These are phyloP conservation scores for Solenopsis fugax DNA, from an alignment of 1,140 invertebrate genomes.

Conservation along the genomic window DNA sequence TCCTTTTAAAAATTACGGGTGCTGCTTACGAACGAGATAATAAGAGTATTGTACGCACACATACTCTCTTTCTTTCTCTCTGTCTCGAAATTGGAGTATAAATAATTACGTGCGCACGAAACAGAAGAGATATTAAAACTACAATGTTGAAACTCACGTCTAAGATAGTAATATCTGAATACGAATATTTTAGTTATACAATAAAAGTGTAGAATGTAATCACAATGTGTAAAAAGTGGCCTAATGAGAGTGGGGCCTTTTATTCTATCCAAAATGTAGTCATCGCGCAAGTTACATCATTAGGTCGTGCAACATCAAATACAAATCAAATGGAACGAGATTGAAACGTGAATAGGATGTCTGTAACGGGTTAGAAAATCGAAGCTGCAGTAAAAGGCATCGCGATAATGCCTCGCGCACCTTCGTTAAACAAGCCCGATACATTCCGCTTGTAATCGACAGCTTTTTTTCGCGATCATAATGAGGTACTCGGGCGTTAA, in stretches of 20 bases:
- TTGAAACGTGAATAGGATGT: slow-evolving; percentile 5
- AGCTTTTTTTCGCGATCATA: slow-evolving; percentile 70
- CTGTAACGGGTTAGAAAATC: slow-evolving; percentile 10
- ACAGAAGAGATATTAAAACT: slow-evolving; percentile 16
- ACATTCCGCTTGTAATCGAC: slow-evolving; percentile 68
- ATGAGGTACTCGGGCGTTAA: slow-evolving; percentile 69
- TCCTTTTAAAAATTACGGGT: slow-evolving; percentile 33
- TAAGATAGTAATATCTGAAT: background rate
- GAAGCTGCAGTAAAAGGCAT: slow-evolving; percentile 27
- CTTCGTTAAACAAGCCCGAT: slow-evolving; percentile 62
- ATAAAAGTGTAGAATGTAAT: slow-evolving; percentile 12
- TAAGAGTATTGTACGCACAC: background rate
- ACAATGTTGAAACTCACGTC: background rate
- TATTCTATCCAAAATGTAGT: background rate
- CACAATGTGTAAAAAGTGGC: too few relatives aligned
- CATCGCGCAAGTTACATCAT: slow-evolving; percentile 11
- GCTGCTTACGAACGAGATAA: slow-evolving; percentile 14
- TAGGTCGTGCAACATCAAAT: background rate
- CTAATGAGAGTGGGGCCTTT: slow-evolving; percentile 3
- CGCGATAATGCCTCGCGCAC: slow-evolving; percentile 52
- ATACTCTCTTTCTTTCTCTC: background rate
- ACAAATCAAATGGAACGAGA: slow-evolving; percentile 28
- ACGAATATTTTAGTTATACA: slow-evolving; percentile 5
- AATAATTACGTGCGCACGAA: background rate
- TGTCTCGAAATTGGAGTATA: slow-evolving; percentile 16